Evolutionary conservation across 2,113 vertebrate species (phyloP), one percentile per base, ranked within the genome.

Genomic region (Microcebus murinus): DNA sequence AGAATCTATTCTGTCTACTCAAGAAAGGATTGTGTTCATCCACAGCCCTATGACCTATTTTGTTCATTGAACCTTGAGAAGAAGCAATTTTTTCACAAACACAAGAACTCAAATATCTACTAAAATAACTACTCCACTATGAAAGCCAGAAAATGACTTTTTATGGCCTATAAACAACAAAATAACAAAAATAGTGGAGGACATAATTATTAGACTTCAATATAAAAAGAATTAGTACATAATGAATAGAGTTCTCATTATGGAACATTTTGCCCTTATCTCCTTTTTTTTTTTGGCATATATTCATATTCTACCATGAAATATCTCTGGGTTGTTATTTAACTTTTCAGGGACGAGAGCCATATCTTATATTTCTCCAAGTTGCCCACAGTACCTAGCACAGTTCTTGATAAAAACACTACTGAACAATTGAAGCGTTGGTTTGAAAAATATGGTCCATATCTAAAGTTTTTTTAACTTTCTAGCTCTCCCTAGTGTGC

Each of bases 81-180:
- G 39, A 84, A 81, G 15, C 55, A n/a, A 20, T 89, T 92, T 96
- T 90, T 87, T 68, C 61, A 89, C 81, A 90, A 88, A 90, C 70
- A 79, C 45, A 93, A 79, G 20, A 95, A 77, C 6, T 87, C 59
- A 87, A 39, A 52, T 83, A 67, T 17, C 23, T 95, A 63, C 59
- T 79, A 63, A 92, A 70, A 82, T 77, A 87, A 63, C 39, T 23
- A 9, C 90, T 70, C 34, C 80, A 83, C 5, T 36, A 82, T 48
- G 27, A 91, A 96, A 95, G n/a, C 34, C 67, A 80, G 81, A 90
- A 90, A 87, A 65, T 91, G 63, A 87, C 76, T 68, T 88, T 93
- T 48, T 57, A 87, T 87, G 67, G 67, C 57, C 50, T 77, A 13
- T 31, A 73, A 76, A 87, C 29, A 65, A 20, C 8, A 48, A 39